Evolutionary conservation across 2,113 vertebrate species (phyloP).

Genomic region (Phainopepla nitens): DNA sequence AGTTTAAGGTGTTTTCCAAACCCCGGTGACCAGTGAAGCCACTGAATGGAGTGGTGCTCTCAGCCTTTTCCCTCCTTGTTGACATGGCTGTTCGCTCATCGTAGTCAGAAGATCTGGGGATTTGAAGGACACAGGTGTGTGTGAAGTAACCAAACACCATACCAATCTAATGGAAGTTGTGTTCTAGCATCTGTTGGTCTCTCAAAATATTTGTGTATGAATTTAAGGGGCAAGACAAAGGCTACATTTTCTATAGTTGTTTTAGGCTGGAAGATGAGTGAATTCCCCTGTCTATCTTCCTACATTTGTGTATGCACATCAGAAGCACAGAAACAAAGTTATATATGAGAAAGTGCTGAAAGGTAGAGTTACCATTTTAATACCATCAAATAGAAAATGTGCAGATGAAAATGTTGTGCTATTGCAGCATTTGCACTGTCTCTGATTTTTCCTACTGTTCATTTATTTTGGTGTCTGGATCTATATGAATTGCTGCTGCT

Average conservation of each 20-base stretch:
- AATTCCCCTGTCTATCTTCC: not conserved
- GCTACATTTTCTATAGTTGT: not conserved
- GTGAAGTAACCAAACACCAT: not conserved
- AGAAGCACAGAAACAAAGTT: not conserved
- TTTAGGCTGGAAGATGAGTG: not conserved
- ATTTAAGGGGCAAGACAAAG: not conserved
- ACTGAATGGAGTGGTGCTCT: not conserved
- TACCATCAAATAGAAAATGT: not conserved
- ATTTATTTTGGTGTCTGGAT: not conserved
- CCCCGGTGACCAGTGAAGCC: not conserved
- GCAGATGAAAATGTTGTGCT: not conserved
- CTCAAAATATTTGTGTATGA: not conserved
- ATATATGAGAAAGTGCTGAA: not conserved
- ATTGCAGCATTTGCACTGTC: not conserved
- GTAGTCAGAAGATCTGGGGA: not conserved
- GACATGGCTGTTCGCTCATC: not conserved
- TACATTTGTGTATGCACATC: not conserved
- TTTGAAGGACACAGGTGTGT: not conserved
- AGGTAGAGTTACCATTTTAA: not conserved
- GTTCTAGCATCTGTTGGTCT: not conserved
- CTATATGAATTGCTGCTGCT: not conserved
- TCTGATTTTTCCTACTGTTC: not conserved
- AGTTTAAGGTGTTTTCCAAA: not conserved
- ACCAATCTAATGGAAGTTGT: not conserved
- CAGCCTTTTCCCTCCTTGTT: not conserved